These are phyloP conservation scores for Calliphora vomitoria DNA, from an alignment of 2,888 invertebrate species.

Conservation along the genomic window DNA sequence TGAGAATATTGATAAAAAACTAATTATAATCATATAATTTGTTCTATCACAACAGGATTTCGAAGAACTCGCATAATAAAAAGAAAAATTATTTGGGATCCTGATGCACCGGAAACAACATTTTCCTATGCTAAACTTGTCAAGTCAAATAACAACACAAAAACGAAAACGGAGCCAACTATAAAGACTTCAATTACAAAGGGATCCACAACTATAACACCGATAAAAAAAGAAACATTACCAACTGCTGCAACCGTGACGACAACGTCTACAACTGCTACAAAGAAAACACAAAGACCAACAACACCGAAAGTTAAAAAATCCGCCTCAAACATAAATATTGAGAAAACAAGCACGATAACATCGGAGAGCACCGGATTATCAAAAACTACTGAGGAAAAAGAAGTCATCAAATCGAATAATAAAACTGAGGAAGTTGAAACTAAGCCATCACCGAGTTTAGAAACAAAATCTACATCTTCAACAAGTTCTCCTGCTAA, in stretches of 20 bases:
- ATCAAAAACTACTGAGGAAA: constrained; percentile 34
- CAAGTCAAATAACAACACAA: constrained; percentile 73
- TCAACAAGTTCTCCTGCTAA: constrained; percentile 73
- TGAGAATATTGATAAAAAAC: too few species aligned
- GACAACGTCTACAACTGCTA: neutral
- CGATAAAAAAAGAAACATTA: constrained; percentile 59
- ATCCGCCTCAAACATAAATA: constrained; percentile 24
- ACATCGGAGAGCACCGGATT: constrained; percentile 14
- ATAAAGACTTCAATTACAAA: constrained; percentile 49
- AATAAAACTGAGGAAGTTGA: constrained; percentile 23
- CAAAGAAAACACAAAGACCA: constrained; percentile 77
- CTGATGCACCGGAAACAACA: constrained; percentile 85
- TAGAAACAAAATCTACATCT: constrained; percentile 25
- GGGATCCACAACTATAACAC: constrained; percentile 59
- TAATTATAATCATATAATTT: too few species aligned
- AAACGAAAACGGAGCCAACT: constrained; percentile 70
- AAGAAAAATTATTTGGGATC: constrained; percentile 91
- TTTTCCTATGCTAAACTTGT: constrained; percentile 84
- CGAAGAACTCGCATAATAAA: constrained; percentile 87
- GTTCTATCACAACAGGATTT: constrained; percentile 76
- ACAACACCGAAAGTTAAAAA: constrained; percentile 78
- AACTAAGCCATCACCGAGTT: neutral
- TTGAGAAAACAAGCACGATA: constrained; percentile 5
- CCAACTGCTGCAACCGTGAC: constrained; percentile 12
- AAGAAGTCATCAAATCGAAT: constrained; percentile 48